Conservation (phyloP, 2,797 vertebrate species). For the Neosalanx taihuensis region DNA sequence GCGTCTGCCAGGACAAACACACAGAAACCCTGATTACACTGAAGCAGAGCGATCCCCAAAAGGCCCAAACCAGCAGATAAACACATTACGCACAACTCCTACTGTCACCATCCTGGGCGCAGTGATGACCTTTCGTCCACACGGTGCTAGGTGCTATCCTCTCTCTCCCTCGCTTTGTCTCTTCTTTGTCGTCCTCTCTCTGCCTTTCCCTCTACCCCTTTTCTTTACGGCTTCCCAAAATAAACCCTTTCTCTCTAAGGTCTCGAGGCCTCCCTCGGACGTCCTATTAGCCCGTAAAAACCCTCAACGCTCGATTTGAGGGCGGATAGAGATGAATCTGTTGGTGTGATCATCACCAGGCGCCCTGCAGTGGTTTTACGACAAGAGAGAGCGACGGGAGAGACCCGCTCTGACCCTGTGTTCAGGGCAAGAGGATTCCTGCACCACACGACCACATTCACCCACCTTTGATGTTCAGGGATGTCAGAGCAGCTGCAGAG, state of each 20-base stretch:
- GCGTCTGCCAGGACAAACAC: constrained; percentile 47
- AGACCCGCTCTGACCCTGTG: constrained; percentile 16
- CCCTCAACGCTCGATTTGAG: constrained; percentile 41
- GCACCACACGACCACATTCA: constrained; percentile 32
- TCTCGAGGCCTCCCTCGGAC: constrained; percentile 39
- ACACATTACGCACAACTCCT: constrained; percentile 48
- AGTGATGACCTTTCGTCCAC: constrained; percentile 23
- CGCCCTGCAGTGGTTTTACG: constrained; percentile 35
- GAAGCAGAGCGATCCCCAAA: constrained; percentile 41
- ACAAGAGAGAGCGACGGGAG: constrained; percentile 35
- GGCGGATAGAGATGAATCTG: constrained; percentile 37
- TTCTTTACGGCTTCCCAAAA: constrained; percentile 36
- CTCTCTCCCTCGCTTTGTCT: constrained; percentile 17
- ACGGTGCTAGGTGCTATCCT: neutral
- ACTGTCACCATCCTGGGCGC: constrained; percentile 27
- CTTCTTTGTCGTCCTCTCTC: neutral
- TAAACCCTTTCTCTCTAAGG: constrained; percentile 41
- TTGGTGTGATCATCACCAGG: constrained; percentile 40
- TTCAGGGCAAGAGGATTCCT: constrained; percentile 38
- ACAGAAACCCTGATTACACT: constrained; percentile 35
- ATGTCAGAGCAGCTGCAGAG: neutral
- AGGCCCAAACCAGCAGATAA: constrained; percentile 46
- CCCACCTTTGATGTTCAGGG: constrained; percentile 16
- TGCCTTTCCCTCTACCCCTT: neutral
- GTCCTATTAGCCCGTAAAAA: constrained; percentile 39